phyloP scores from a whole-genome alignment of 1,140 invertebrate genomes.

The Monochamus saltuarius region DNA sequence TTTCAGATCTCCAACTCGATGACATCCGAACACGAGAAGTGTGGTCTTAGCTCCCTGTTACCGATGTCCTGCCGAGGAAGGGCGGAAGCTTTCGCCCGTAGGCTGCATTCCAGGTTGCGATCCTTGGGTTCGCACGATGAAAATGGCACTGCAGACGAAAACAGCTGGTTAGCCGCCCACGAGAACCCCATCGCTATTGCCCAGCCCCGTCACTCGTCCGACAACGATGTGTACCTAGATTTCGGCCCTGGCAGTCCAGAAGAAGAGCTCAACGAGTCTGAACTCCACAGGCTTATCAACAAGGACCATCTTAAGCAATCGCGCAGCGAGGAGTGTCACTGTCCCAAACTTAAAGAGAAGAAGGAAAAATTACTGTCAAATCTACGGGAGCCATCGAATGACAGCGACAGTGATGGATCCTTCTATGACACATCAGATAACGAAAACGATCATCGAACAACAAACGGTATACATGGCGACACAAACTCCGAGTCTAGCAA shows the following conservation, averaged over 20 bases:
- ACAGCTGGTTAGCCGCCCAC: slow-evolving; percentile 52
- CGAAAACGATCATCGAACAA: slow-evolving; percentile 10
- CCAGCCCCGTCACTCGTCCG: slow-evolving; percentile 55
- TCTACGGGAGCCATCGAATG: slow-evolving; percentile 38
- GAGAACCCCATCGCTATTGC: slow-evolving; percentile 44
- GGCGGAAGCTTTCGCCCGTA: slow-evolving; percentile 76
- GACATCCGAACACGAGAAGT: slow-evolving; percentile 45
- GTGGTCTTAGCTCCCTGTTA: slow-evolving; percentile 57
- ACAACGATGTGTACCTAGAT: slow-evolving; percentile 61
- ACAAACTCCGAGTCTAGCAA: slow-evolving; percentile 18
- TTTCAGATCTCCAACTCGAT: slow-evolving; percentile 27
- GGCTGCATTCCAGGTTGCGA: slow-evolving; percentile 70
- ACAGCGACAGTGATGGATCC: slow-evolving; percentile 54
- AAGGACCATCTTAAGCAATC: slow-evolving; percentile 34
- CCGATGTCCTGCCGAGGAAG: slow-evolving; percentile 73
- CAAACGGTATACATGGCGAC: slow-evolving; percentile 16
- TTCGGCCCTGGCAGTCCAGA: slow-evolving; percentile 67
- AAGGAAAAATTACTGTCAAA: slow-evolving; percentile 23
- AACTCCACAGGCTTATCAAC: slow-evolving; percentile 33
- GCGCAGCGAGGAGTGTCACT: slow-evolving; percentile 38
- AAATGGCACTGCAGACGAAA: slow-evolving; percentile 46
- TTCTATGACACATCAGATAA: slow-evolving; percentile 58
- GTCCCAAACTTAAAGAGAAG: slow-evolving; percentile 51
- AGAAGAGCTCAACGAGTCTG: slow-evolving; percentile 54
- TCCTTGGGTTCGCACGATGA: slow-evolving; percentile 61